phyloP scores from a whole-genome alignment of 2,113 vertebrate genomes.

The Siphamia tubifer region DNA sequence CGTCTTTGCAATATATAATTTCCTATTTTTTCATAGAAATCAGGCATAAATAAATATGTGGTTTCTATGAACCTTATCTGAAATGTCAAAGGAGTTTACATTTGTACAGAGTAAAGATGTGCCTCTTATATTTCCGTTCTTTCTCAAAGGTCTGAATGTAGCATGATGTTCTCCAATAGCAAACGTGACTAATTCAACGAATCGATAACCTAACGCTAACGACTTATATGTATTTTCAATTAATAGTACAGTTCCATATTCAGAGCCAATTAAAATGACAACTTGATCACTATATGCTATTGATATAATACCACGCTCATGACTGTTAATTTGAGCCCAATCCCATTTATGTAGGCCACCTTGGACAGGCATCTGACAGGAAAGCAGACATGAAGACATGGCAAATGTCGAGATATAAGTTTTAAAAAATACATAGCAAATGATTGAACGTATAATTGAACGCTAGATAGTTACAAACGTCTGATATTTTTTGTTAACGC shows the following conservation, averaged over 20 bases:
- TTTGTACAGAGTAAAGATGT: background rate
- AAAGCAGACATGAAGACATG: background rate
- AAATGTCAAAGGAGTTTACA: too few species aligned
- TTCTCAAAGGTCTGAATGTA: background rate
- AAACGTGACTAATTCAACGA: constrained; percentile 32
- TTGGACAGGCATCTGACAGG: background rate
- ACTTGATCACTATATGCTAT: background rate
- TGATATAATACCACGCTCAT: background rate
- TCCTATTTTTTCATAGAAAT: too few species aligned
- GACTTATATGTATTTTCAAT: rapidly evolving
- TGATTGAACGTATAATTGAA: rapidly evolving
- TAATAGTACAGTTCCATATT: background rate
- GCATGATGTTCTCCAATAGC: background rate
- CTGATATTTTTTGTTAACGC: too few species aligned
- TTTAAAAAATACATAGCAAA: background rate
- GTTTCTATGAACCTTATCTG: too few species aligned
- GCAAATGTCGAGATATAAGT: background rate
- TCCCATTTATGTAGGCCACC: constrained; percentile 6
- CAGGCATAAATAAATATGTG: too few species aligned
- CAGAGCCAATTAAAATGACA: background rate
- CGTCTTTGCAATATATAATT: too few species aligned
- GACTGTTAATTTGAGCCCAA: background rate
- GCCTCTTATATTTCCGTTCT: background rate
- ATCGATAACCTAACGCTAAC: background rate
- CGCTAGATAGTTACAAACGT: background rate